Percentiles rank a stretch among this genome's conserved stretches.
Conservation (phyloP, 2,797 vertebrate genomes). For the Amblyraja radiata region DNA sequence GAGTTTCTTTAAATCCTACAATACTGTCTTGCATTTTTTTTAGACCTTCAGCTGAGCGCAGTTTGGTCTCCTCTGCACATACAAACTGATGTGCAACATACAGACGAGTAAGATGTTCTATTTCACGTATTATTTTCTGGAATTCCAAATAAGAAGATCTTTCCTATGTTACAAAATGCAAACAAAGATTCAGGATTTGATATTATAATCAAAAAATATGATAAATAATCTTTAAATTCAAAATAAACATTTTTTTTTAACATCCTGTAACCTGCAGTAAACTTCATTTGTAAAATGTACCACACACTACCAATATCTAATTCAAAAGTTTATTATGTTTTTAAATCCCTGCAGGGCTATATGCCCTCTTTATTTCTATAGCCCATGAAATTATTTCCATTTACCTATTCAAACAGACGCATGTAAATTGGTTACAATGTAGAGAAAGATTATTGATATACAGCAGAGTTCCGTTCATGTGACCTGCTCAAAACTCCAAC, state of each 20-base stretch:
- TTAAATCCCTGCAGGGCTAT: background rate
- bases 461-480: no score
- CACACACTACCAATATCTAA: background rate
- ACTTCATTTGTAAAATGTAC: background rate
- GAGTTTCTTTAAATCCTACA: slow-evolving; percentile 60
- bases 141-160: slow-evolving; percentile 81
- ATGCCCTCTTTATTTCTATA: background rate
- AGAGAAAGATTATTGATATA: background rate
- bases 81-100: slow-evolving; percentile 80
- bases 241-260: background rate
- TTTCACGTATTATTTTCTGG: slow-evolving; percentile 76
- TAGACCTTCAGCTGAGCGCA: slow-evolving; percentile 64
- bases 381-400: background rate
- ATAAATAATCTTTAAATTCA: background rate
- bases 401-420: background rate
- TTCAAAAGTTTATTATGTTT: no score
- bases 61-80: slow-evolving; percentile 74
- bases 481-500: no score
- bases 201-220: background rate
- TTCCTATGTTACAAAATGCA: slow-evolving; percentile 59
- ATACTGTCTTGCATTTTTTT: slow-evolving; percentile 69
- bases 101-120: slow-evolving; percentile 74
- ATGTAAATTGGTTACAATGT: background rate
- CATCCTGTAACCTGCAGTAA: background rate
- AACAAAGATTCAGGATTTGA: background rate